Base-by-base conservation (phyloP, 1,140 invertebrate species). In the Battus philenor region DNA sequence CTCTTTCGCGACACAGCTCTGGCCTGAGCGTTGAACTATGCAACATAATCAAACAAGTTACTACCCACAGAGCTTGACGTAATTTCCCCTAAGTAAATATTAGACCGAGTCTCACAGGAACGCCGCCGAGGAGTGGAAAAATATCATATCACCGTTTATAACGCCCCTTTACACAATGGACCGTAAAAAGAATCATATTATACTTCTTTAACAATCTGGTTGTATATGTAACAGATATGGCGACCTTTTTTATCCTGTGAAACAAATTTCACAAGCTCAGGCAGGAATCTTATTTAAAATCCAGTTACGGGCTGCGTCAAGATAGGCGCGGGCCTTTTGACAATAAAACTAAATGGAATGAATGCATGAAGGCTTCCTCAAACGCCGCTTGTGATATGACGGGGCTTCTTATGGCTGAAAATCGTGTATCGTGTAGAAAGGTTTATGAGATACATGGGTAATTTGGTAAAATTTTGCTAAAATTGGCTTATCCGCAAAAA, bases 281-380 rank as follows among this genome's bases (percentile, higher is more conserved):
- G 59, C 50, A 66, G 66, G 60, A 72, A 80, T 80, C 79, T 83
- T 80, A 83, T 83, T 83, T 83, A 83, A 83, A 83, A 80, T 83
- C 79, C 76, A 61, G 79, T 83, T 79, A 83, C 65, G 68, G 64
- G 59, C 55, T 59, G 51, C 51, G 54, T 31, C 44, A 68, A 74
- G 79, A 83, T 83, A 80, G 74, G 79, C 69, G 67, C 71, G 76
- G 74, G 66, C 63, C 78, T 70, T 39, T 60, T 60, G 63, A 77
- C 74, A 83, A 79, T 83, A 83, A 83, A 83, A 83, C 79, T 76
- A 80, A 83, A 83, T 83, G 76, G 74, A 83, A 83, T 74, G 76
- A 83, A 80, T 82, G 68, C 67, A 68, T 72, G 69, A 72, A 71
- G 68, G 67, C 66, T 71, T 72, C 71, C 68, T 75, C 64, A 71